Base-by-base conservation (phyloP, 2,888 invertebrate genomes). In the Brenthis daphne region DNA sequence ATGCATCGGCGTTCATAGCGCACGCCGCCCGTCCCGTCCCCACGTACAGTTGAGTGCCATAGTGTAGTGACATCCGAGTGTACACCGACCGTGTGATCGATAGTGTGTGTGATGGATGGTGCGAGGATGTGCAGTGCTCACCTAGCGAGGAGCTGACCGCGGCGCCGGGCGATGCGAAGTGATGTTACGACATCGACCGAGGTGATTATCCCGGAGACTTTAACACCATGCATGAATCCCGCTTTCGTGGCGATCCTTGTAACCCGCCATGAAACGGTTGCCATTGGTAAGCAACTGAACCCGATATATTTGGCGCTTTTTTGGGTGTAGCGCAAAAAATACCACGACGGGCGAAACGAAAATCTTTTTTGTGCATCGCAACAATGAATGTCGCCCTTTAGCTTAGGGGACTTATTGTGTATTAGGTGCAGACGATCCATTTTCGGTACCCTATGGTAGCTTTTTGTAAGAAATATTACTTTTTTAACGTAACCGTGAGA, bases 111-210 rank as follows among this genome's bases (percentile, higher is more conserved):
- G 81, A 84, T 86, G 85, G 78, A 60, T 60, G 50, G 60, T 60
- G 60, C 82, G 79, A 86, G 89, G 89, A 90, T 90, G 84, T 85
- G 85, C 85, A 85, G 85, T 84, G 82, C 76, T 70, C 76, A 72
- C 68, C 78, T 82, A 78, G 80, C 81, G 78, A 82, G 85, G 85
- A 92, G 92, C 90, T 92, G 90, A 90, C 91, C 88, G 84, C 78
- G 82, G 80, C 81, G 86, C 81, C 82, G 82, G 84, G 86, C 84
- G 87, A 90, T 90, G 91, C 86, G 78, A 87, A 90, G 90, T 90
- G 82, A 90, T 90, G 90, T 87, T 93, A 86, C 92, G 88, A 84
- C 90, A 90, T 83, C 90, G 89, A 88, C 84, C 89, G 92, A 93
- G 93, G 93, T 93, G 92, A 92, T 88, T 92, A 92, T 91, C 89